phyloP scores from a whole-genome alignment of 2,888 invertebrate species.

The Pyrrhosoma nymphula region DNA sequence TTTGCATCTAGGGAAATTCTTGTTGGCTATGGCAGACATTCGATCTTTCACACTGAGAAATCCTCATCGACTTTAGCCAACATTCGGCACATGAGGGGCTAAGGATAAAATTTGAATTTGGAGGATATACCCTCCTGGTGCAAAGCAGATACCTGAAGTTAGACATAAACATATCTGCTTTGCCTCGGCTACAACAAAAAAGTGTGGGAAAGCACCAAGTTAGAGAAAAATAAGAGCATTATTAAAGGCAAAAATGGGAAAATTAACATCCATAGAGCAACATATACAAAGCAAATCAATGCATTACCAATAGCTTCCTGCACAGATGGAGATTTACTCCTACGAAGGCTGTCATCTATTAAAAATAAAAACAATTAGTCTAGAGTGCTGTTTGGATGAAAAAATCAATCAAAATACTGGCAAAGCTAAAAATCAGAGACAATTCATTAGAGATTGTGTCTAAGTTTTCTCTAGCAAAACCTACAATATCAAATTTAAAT shows the following conservation, averaged over 20 bases:
- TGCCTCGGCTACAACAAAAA: background rate
- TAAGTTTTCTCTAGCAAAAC: background rate
- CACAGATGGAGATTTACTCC: constrained; percentile 76
- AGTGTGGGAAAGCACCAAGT: background rate
- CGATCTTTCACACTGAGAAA: no score
- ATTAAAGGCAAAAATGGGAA: background rate
- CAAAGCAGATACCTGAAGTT: no score
- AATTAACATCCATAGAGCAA: background rate
- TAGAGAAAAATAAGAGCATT: background rate
- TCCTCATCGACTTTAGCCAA: no score
- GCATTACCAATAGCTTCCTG: constrained; percentile 76
- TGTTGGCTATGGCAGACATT: no score
- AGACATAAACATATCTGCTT: background rate
- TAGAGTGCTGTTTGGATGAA: background rate
- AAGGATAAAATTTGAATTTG: no score
- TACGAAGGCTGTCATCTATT: constrained; percentile 76
- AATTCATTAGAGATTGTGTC: background rate
- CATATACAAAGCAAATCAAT: constrained; percentile 30
- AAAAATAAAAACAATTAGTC: constrained; percentile 63
- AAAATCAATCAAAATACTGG: background rate
- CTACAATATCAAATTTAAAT: background rate
- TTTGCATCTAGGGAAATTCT: no score
- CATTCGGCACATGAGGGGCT: no score
- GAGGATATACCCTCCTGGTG: no score
- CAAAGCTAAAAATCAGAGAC: background rate